Conservation (phyloP, 2,113 vertebrate species). For the Ramphastos sulfuratus region DNA sequence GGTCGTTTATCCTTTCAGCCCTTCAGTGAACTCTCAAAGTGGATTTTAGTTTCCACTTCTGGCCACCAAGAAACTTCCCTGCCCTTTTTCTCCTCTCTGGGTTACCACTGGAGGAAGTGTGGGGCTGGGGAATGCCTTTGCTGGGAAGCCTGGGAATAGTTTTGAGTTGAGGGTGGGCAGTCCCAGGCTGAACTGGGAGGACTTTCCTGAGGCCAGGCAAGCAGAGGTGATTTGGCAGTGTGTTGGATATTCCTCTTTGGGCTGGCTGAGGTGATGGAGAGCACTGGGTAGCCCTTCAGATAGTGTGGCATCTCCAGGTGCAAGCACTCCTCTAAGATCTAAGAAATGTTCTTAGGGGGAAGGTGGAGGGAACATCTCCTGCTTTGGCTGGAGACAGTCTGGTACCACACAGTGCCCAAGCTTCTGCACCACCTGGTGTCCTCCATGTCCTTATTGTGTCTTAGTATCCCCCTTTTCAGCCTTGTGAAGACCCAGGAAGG, state of each 20-base stretch:
- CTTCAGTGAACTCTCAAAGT: not conserved
- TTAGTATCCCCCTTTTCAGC: not conserved
- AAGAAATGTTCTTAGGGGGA: not conserved
- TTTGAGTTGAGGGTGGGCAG: not conserved
- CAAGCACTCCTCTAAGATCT: fast-evolving
- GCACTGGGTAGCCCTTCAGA: fast-evolving
- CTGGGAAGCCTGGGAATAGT: not conserved
- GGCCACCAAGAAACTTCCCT: not conserved
- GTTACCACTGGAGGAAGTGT: fast-evolving
- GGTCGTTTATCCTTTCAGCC: too few relatives aligned
- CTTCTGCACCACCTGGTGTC: not conserved
- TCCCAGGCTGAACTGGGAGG: not conserved
- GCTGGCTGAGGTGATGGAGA: not conserved
- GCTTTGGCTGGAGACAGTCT: not conserved
- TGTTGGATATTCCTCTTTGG: not conserved
- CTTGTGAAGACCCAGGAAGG: fast-evolving
- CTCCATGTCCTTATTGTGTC: not conserved
- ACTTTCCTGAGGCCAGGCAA: not conserved
- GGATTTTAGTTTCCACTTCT: not conserved
- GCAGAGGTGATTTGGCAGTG: not conserved
- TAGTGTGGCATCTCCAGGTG: not conserved
- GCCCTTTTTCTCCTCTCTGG: not conserved
- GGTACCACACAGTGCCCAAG: too few relatives aligned
- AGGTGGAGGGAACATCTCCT: not conserved
- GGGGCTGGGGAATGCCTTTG: not conserved